A percentile compares a stretch with the other conserved stretches of the same genome.
Evolutionary conservation across 1,140 invertebrate genomes (phyloP).

Genomic region (Brachionus asplanchnoidis): DNA sequence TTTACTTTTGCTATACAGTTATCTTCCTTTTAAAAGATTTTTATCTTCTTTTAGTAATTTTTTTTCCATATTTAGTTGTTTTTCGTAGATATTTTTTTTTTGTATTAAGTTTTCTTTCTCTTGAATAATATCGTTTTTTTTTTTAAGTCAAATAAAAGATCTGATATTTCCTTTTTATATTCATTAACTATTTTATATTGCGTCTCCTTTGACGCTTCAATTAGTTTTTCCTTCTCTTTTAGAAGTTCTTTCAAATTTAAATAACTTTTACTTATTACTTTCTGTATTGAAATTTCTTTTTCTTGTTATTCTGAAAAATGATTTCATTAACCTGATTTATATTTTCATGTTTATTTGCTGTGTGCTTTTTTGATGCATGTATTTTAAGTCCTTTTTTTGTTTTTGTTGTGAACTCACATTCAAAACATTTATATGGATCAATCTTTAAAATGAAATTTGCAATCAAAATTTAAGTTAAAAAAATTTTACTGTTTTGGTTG

Average conservation of each 20-base stretch:
- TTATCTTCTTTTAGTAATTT: too few relatives aligned
- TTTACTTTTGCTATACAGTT: too few relatives aligned
- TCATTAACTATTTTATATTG: neutral
- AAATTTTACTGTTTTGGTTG: too few relatives aligned
- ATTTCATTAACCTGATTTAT: neutral
- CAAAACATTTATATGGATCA: neutral
- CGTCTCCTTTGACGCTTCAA: too few relatives aligned
- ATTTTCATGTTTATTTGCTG: neutral
- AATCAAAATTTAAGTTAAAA: too few relatives aligned
- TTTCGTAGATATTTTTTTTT: too few relatives aligned
- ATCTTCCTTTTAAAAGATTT: too few relatives aligned
- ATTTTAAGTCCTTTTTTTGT: neutral
- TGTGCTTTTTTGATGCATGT: neutral
- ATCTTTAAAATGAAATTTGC: neutral
- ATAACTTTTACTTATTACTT: neutral
- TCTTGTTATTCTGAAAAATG: neutral
- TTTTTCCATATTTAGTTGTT: too few relatives aligned
- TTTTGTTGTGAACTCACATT: neutral
- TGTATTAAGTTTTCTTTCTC: too few relatives aligned
- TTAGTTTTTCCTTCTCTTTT: too few relatives aligned
- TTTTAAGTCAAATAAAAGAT: neutral
- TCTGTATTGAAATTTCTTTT: neutral
- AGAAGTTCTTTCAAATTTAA: too few relatives aligned
- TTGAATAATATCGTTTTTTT: neutral
- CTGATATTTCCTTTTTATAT: neutral